Evolutionary conservation across 2,113 vertebrate species (phyloP).

Genomic region (Hemibagrus wyckioides): DNA sequence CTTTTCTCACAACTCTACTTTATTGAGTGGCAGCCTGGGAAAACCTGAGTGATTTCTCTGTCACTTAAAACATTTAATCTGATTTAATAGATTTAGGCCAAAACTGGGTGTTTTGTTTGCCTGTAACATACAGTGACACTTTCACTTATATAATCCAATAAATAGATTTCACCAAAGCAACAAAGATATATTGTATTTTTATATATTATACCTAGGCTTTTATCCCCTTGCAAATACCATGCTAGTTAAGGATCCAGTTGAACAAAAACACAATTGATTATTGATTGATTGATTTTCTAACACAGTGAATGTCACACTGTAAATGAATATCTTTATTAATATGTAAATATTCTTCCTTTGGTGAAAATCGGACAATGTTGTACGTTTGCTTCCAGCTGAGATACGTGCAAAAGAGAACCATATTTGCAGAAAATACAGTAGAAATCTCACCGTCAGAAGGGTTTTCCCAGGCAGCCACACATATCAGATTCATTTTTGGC

Average conservation of each 20-base stretch:
- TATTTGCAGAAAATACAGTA: background rate
- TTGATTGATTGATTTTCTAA: background rate
- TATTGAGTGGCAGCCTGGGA: background rate
- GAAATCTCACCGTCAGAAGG: background rate
- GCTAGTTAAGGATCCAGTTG: background rate
- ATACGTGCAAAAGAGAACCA: background rate
- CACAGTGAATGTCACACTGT: background rate
- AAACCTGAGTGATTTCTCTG: background rate
- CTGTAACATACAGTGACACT: too few species aligned
- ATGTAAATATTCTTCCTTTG: background rate
- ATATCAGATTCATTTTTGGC: background rate
- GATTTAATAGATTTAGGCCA: background rate
- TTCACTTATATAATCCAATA: too few species aligned
- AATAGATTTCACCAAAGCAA: background rate
- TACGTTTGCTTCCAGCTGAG: background rate
- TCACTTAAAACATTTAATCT: background rate
- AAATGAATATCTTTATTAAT: background rate
- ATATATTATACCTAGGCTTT: background rate
- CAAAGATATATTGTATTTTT: background rate
- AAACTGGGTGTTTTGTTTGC: too few species aligned
- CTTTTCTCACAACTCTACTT: background rate
- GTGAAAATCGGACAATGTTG: background rate
- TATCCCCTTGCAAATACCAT: background rate
- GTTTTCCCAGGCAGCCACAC: background rate
- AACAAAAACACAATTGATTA: background rate